Percentiles rank a stretch among this genome's conserved stretches.
Conservation (phyloP, 1,140 invertebrate species). For the Solenopsis fugax region DNA sequence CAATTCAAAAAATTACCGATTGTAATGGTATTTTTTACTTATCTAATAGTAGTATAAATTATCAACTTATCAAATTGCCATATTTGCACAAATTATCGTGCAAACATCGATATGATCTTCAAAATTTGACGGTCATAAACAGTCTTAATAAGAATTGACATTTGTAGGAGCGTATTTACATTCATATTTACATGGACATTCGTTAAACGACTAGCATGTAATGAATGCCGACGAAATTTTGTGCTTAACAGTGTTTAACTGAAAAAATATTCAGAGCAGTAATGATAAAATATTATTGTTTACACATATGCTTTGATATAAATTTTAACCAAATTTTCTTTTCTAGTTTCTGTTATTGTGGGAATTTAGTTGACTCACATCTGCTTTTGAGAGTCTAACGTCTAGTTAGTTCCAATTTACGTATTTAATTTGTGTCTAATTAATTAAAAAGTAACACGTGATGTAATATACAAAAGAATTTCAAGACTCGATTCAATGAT, state of each 20-base stretch:
- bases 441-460: neutral
- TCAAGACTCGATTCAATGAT: neutral
- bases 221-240: neutral
- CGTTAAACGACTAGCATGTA: constrained; percentile 3
- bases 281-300: constrained; percentile 17
- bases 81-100: no score
- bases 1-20: constrained; percentile 12
- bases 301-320: neutral
- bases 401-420: neutral
- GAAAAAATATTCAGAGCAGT: neutral
- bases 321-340: constrained; percentile 4
- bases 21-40: neutral
- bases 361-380: constrained; percentile 1
- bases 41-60: neutral
- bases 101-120: neutral
- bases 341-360: no score
- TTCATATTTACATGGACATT: constrained; percentile 20
- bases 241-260: no score
- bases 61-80: no score
- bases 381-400: neutral
- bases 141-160: constrained; percentile 2
- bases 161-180: constrained; percentile 18
- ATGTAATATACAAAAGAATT: neutral
- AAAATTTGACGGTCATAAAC: neutral
- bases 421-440: neutral